These are phyloP conservation scores for Camptogramma bilineatum DNA, from an alignment of 2,888 invertebrate genomes.

Conservation along the genomic window DNA sequence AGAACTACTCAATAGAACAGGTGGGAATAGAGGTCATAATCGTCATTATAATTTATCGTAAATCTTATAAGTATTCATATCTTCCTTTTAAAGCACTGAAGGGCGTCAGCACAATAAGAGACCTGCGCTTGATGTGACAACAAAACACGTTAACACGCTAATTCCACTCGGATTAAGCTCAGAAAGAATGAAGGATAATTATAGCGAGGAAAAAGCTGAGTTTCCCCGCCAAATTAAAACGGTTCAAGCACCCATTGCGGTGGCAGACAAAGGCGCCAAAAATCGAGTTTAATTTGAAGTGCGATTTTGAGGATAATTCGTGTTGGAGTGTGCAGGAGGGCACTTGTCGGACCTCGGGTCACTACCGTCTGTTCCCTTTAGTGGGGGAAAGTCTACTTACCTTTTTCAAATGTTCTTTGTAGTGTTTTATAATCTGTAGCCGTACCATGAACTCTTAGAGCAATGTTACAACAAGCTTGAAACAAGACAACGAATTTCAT, in stretches of 20 bases:
- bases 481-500: too few species aligned
- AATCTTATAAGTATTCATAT: background rate
- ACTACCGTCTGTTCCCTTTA: constrained; percentile 28
- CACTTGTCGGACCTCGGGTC: constrained; percentile 65
- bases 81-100: constrained; percentile 27
- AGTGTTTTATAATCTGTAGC: too few species aligned
- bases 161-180: constrained; percentile 31
- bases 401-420: background rate
- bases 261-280: constrained; percentile 55
- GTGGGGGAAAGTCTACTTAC: background rate
- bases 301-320: constrained; percentile 54
- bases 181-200: constrained; percentile 56
- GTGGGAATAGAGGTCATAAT: background rate
- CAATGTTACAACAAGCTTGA: too few species aligned
- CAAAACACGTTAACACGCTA: constrained; percentile 32
- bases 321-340: constrained; percentile 47
- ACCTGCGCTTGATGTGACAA: constrained; percentile 33
- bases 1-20: too few species aligned
- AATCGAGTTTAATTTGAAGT: constrained; percentile 72
- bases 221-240: constrained; percentile 62
- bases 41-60: background rate
- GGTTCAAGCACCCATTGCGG: constrained; percentile 51
- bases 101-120: constrained; percentile 2
- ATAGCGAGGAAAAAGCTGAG: constrained; percentile 54
- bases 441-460: too few species aligned